Evolutionary conservation across 2,888 invertebrate species (phyloP).

Genomic region (Cephus spinipes): DNA sequence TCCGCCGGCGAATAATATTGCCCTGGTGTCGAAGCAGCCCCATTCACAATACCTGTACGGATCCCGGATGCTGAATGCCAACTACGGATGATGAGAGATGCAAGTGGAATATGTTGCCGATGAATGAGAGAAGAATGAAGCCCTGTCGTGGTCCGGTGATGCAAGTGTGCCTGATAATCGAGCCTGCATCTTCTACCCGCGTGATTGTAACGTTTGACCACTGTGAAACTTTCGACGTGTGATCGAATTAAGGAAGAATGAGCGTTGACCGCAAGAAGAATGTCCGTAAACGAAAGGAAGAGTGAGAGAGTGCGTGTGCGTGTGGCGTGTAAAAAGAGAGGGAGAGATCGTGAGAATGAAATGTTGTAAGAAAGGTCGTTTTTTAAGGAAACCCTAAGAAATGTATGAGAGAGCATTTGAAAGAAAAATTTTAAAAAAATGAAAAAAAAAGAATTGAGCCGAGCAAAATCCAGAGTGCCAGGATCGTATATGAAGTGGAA

Average conservation of each 20-base stretch:
- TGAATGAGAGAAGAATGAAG: conserved; percentile 41
- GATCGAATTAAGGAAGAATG: conserved; percentile 30
- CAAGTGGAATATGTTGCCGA: conserved; percentile 54
- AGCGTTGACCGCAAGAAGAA: conserved; percentile 8
- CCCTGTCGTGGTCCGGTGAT: conserved; percentile 42
- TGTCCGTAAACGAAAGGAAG: conserved; percentile 19
- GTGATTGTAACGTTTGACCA: conserved; percentile 41
- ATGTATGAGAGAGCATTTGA: conserved; percentile 20
- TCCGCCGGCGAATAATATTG: conserved; percentile 45
- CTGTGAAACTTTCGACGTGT: conserved; percentile 41
- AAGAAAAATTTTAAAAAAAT: conserved; percentile 13
- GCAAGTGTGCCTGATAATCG: conserved; percentile 44
- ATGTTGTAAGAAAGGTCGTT: background rate
- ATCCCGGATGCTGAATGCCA: conserved; percentile 35
- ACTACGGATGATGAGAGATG: conserved; percentile 49
- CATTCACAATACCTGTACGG: conserved; percentile 38
- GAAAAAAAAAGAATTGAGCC: background rate
- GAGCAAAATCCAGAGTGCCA: conserved; percentile 18
- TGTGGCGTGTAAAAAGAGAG: conserved; percentile 7
- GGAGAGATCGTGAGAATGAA: conserved; percentile 14
- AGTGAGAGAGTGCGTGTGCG: conserved; percentile 1
- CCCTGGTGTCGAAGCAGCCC: conserved; percentile 40
- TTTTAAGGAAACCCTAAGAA: background rate
- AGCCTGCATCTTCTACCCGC: conserved; percentile 39
- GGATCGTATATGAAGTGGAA: conserved; percentile 19